Conservation (phyloP, 2,797 vertebrate species). For the Holocentrus rufus region DNA sequence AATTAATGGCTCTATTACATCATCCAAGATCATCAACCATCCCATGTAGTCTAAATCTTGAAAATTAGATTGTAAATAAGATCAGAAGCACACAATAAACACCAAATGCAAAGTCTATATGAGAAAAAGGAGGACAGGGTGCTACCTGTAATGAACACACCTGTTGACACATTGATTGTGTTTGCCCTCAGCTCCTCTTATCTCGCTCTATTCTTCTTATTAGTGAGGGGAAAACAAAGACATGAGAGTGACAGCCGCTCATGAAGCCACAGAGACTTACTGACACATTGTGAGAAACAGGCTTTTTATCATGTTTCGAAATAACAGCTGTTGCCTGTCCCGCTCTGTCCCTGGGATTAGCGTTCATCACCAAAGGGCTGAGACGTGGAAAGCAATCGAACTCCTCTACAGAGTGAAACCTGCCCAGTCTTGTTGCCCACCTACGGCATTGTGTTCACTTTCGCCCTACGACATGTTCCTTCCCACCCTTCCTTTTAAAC, state of each 20-base stretch:
- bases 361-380: conserved; percentile 34
- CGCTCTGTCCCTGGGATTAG: conserved; percentile 42
- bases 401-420: conserved; percentile 22
- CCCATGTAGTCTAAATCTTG: not conserved
- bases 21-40: not conserved
- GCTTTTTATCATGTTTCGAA: conserved; percentile 47
- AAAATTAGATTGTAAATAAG: not conserved
- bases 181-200: not conserved
- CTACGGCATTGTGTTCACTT: conserved; percentile 32
- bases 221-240: not conserved
- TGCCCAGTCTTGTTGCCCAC: conserved; percentile 59
- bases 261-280: not conserved
- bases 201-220: conserved; percentile 5
- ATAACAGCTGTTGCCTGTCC: conserved; percentile 33
- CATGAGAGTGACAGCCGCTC: conserved; percentile 3
- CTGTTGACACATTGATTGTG: conserved; percentile 13
- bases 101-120: not conserved
- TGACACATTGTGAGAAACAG: conserved; percentile 36
- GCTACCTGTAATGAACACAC: conserved; percentile 2
- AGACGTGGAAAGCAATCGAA: conserved; percentile 31
- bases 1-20: not conserved
- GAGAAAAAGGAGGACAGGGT: not conserved
- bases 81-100: not conserved
- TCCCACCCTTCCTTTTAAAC: conserved; percentile 42
- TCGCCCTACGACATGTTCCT: not conserved